These are phyloP conservation scores for Ceyx cyanopectus DNA, from an alignment of 2,113 vertebrate genomes.

Conservation along the genomic window DNA sequence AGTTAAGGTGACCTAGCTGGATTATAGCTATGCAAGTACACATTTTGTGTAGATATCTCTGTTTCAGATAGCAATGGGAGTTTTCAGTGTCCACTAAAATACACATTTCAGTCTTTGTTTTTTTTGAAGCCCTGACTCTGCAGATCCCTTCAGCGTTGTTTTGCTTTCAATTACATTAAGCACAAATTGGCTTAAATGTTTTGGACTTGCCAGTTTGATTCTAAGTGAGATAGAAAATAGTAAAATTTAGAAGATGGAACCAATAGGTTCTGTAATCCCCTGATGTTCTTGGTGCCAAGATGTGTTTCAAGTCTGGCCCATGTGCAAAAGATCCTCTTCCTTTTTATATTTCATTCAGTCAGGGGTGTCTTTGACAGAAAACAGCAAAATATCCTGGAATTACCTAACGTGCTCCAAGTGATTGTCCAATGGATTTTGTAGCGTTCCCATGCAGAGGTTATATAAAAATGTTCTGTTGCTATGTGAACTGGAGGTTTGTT, in stretches of 20 bases:
- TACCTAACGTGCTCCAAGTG: conserved; percentile 32
- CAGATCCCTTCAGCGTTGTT: background rate
- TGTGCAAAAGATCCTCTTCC: conserved; percentile 20
- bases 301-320: conserved; percentile 15
- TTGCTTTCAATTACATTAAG: conserved; percentile 25
- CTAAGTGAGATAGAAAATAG: conserved; percentile 22
- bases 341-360: conserved; percentile 45
- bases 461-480: conserved; percentile 68
- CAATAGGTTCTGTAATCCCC: conserved; percentile 45
- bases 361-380: conserved; percentile 45
- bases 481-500: conserved; percentile 66
- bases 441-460: conserved; percentile 18
- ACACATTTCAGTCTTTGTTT: background rate
- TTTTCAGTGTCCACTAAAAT: conserved; percentile 19
- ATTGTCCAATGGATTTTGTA: conserved; percentile 2
- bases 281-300: conserved; percentile 12
- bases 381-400: conserved; percentile 55
- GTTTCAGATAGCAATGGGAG: background rate
- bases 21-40: background rate
- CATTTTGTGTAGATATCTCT: background rate
- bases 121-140: conserved; percentile 12
- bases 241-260: conserved; percentile 20
- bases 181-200: conserved; percentile 15
- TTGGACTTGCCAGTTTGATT: conserved; percentile 17
- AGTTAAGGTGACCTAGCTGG: background rate